Evolutionary conservation across 1,140 invertebrate genomes (phyloP).

Genomic region (Hetaerina americana): DNA sequence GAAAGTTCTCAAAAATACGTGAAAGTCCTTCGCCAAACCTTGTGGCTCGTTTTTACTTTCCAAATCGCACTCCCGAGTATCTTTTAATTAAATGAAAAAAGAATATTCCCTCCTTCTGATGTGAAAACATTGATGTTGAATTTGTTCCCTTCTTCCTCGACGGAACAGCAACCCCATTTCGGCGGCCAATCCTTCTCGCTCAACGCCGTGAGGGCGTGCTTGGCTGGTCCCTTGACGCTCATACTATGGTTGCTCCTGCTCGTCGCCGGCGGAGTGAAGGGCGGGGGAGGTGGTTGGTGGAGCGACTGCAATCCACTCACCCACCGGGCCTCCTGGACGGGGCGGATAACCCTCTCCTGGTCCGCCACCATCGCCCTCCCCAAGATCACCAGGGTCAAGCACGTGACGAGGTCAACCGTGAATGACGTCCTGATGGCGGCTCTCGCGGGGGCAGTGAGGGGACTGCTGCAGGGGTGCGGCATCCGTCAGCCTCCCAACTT

Average conservation of each 20-base stretch:
- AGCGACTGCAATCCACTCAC: constrained; percentile 19
- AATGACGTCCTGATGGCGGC: constrained; percentile 41
- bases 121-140: too few species aligned
- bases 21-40: too few species aligned
- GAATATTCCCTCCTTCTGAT: too few species aligned
- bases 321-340: constrained; percentile 12
- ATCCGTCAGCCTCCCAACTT: constrained; percentile 35
- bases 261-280: constrained; percentile 6
- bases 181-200: constrained; percentile 29
- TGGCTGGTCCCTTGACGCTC: constrained; percentile 38
- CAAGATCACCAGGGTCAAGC: constrained; percentile 30
- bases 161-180: constrained; percentile 31
- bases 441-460: constrained; percentile 33
- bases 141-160: too few species aligned
- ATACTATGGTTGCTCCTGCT: constrained; percentile 30
- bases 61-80: too few species aligned
- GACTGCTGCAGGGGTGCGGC: constrained; percentile 33
- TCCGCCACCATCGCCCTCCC: constrained; percentile 31
- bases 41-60: too few species aligned
- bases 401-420: constrained; percentile 37
- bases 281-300: not conserved
- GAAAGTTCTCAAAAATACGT: too few species aligned
- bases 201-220: constrained; percentile 31
- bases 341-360: constrained; percentile 28
- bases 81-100: too few species aligned